Evolutionary conservation across 37 sponge, comb jelly and placozoan species (phyloP), one percentile per base, ranked within the genome.

Genomic region (Aplysina aerophoba): DNA sequence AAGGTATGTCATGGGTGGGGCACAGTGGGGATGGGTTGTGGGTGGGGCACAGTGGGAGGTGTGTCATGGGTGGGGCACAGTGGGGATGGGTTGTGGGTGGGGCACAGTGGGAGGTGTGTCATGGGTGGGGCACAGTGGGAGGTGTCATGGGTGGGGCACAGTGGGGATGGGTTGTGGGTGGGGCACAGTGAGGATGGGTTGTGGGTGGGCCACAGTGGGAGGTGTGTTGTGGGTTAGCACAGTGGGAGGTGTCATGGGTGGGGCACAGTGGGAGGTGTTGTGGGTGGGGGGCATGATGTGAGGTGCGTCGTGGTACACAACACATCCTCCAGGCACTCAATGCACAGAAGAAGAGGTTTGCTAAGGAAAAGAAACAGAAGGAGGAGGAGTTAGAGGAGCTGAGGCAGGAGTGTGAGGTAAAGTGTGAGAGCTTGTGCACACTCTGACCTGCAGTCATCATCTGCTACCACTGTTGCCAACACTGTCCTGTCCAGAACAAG

Each of bases 311-410:
- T 44, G 50, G 50, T 3, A 56, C 80, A 33, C 73, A 35, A 28
- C 19, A 25, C 31, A 60, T 71, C 21, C 38, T 81, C 13, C 33
- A 95, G 96, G 73, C 72, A 0, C 35, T 92, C 56, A 38, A 60
- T 37, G 84, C 87, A 16, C 73, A 81, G 17, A 95, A 95, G 85
- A 88, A 68, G 87, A 95, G 92, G 59, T 28, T 83, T 30, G 19
- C 62, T 0, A 81, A 88, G 15, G 77, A 87, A 83, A 96, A 96
- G 86, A 74, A 90, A 44, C 82, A 86, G 83, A 80, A 83, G 79
- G 94, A 96, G 41, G 78, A 75, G 40, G 96, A 96, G 73, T 60
- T 96, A 79, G 96, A 96, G 73, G 96, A 96, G 64, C 0, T 91
- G 57, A 96, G 92, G 79, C 74, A 83, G 58, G 50, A n/a, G 24